Conservation (phyloP, 1,140 invertebrate genomes). For the Euwallacea fornicatus region DNA sequence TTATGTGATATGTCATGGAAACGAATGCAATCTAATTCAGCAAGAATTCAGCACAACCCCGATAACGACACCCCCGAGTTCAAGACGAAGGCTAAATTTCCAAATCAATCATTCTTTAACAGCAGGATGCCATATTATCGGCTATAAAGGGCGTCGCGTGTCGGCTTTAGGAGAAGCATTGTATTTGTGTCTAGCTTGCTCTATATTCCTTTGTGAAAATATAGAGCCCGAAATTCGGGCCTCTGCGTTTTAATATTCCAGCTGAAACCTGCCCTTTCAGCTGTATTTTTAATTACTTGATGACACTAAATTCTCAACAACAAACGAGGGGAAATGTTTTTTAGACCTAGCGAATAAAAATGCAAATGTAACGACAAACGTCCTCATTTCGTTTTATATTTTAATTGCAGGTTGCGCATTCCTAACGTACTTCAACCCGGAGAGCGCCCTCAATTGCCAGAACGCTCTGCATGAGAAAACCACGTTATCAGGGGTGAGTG, state of each 20-base stretch:
- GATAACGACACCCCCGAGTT: slow-evolving; percentile 25
- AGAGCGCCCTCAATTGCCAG: slow-evolving; percentile 90
- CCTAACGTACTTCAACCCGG: slow-evolving; percentile 93
- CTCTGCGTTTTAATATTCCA: background rate
- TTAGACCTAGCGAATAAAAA: slow-evolving; percentile 10
- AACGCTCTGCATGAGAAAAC: slow-evolving; percentile 94
- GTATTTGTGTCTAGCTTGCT: background rate
- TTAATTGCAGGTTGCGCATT: slow-evolving; percentile 89
- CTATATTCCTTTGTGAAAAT: slow-evolving; percentile 3
- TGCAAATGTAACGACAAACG: slow-evolving; percentile 16
- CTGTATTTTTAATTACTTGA: slow-evolving; percentile 6
- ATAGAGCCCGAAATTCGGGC: background rate
- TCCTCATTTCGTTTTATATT: slow-evolving; percentile 37
- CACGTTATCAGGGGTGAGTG: slow-evolving; percentile 95
- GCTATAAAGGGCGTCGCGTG: slow-evolving; percentile 22
- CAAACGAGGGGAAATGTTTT: background rate
- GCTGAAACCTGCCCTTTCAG: background rate
- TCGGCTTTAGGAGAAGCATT: slow-evolving; percentile 24
- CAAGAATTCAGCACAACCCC: slow-evolving; percentile 17
- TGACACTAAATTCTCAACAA: background rate
- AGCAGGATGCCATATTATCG: slow-evolving; percentile 34
- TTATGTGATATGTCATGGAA: background rate
- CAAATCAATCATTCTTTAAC: slow-evolving; percentile 33
- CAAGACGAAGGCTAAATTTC: slow-evolving; percentile 22
- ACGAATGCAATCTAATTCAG: slow-evolving; percentile 9